Evolutionary conservation across 2,113 vertebrate genomes (phyloP).

Genomic region (Plecotus auritus): DNA sequence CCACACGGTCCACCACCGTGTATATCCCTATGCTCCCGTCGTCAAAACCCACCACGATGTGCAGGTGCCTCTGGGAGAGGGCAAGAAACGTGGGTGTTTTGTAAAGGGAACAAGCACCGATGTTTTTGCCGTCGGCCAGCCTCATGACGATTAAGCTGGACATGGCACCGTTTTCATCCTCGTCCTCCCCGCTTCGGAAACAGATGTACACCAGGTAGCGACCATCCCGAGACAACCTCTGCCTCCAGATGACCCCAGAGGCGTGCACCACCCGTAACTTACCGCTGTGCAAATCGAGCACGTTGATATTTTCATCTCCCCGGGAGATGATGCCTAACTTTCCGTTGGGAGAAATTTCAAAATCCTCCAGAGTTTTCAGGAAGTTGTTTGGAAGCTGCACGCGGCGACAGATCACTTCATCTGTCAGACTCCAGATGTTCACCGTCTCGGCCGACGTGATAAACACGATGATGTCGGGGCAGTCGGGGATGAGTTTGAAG

Average conservation of each 20-base stretch:
- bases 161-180: slow-evolving; percentile 90
- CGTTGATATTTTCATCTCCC: slow-evolving; percentile 96
- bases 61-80: slow-evolving; percentile 94
- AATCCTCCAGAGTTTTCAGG: slow-evolving; percentile 95
- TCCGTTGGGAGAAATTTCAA: slow-evolving; percentile 97
- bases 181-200: slow-evolving; percentile 91
- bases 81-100: slow-evolving; percentile 96
- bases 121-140: slow-evolving; percentile 96
- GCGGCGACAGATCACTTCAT: slow-evolving; percentile 93
- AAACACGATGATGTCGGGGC: slow-evolving; percentile 94
- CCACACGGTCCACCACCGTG: slow-evolving; percentile 97
- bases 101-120: slow-evolving; percentile 97
- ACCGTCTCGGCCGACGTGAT: slow-evolving; percentile 96
- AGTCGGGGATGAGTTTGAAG: slow-evolving; percentile 96
- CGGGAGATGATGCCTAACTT: slow-evolving; percentile 96
- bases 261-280: slow-evolving; percentile 94
- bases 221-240: slow-evolving; percentile 94
- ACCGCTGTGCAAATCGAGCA: slow-evolving; percentile 94
- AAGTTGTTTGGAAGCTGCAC: slow-evolving; percentile 95
- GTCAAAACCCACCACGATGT: slow-evolving; percentile 98
- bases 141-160: slow-evolving; percentile 98
- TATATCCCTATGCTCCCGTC: slow-evolving; percentile 98
- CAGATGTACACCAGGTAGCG: slow-evolving; percentile 98
- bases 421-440: slow-evolving; percentile 96
- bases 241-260: slow-evolving; percentile 93